Conservation (phyloP, 1,140 invertebrate genomes). For the Subanguina moxae region DNA sequence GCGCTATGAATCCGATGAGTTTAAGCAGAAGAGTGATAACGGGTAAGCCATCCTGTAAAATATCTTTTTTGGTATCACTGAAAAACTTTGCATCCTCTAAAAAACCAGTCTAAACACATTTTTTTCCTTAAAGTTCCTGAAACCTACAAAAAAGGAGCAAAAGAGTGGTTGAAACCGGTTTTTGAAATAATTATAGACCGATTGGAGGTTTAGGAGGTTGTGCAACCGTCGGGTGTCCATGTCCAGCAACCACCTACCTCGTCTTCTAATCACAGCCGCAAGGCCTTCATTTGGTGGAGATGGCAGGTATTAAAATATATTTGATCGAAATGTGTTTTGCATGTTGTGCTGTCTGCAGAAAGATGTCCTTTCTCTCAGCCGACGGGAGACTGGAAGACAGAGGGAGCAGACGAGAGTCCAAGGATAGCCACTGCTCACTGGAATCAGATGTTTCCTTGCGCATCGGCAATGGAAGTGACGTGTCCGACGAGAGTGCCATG, state of each 20-base stretch:
- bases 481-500: constrained; percentile 52
- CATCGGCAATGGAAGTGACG: constrained; percentile 55
- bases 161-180: too few species aligned
- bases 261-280: constrained; percentile 57
- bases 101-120: too few species aligned
- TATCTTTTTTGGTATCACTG: background rate
- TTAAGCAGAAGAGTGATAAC: constrained; percentile 27
- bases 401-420: constrained; percentile 45
- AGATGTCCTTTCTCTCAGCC: constrained; percentile 58
- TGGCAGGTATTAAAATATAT: background rate
- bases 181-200: background rate
- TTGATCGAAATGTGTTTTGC: background rate
- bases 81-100: background rate
- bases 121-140: too few species aligned
- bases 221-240: constrained; percentile 55
- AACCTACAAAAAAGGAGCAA: too few species aligned
- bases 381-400: constrained; percentile 54
- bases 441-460: constrained; percentile 57
- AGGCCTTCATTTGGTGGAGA: constrained; percentile 51
- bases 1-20: constrained; percentile 52
- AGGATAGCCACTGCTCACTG: constrained; percentile 48
- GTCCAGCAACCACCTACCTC: constrained; percentile 51
- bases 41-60: constrained; percentile 17
- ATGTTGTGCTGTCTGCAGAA: constrained; percentile 23
- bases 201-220: constrained; percentile 26